phyloP scores from a whole-genome alignment of 2,113 vertebrate species.

The Cavia aperea region DNA sequence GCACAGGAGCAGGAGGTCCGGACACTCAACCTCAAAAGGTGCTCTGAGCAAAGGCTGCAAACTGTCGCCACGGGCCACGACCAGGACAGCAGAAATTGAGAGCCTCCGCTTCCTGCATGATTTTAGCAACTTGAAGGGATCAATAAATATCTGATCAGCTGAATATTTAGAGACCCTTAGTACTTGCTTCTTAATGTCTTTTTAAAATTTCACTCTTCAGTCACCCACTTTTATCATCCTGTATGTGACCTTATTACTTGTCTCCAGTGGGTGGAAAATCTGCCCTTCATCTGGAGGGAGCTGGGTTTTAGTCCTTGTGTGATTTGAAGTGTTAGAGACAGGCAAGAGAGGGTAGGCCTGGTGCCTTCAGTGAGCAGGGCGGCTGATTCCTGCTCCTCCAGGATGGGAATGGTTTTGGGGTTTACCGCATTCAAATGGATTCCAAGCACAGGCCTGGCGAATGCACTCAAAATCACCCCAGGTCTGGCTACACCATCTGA shows the following conservation, averaged over 20 bases:
- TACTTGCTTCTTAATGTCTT: background rate
- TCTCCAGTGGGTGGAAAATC: background rate
- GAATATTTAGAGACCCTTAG: background rate
- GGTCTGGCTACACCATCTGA: background rate
- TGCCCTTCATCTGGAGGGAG: background rate
- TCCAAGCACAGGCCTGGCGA: background rate
- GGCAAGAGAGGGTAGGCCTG: background rate
- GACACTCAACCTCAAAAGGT: background rate
- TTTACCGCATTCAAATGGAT: background rate
- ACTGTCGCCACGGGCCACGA: background rate
- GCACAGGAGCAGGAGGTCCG: background rate
- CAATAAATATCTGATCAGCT: background rate
- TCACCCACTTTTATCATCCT: background rate
- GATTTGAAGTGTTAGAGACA: background rate
- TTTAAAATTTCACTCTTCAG: background rate
- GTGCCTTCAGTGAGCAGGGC: background rate
- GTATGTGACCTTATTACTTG: background rate
- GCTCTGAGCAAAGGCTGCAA: fast-evolving
- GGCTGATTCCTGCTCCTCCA: background rate
- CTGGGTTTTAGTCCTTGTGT: background rate
- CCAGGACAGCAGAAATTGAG: fast-evolving
- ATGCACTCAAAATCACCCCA: background rate
- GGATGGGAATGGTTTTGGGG: background rate
- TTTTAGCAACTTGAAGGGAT: background rate
- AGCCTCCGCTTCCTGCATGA: fast-evolving